phyloP scores from a whole-genome alignment of 2,797 vertebrate species.

The Macropodus opercularis region DNA sequence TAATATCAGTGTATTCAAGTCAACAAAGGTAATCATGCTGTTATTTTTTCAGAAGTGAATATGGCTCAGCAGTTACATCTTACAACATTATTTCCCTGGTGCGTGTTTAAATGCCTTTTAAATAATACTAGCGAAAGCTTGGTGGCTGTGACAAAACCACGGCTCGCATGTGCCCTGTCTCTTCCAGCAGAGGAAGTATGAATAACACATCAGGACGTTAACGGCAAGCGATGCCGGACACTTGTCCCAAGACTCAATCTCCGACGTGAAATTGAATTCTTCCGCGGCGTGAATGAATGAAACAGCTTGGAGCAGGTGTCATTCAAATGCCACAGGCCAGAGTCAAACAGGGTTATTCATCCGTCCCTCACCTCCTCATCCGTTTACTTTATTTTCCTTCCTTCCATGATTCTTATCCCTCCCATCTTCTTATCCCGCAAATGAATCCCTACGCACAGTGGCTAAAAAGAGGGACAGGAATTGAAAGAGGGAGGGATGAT shows the following conservation, averaged over 20 bases:
- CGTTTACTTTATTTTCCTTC: conserved; percentile 52
- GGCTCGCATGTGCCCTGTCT: conserved; percentile 53
- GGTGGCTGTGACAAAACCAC: conserved; percentile 49
- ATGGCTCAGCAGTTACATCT: conserved; percentile 50
- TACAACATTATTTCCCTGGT: conserved; percentile 60
- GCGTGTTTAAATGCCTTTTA: conserved; percentile 60
- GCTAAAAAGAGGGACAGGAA: conserved; percentile 50
- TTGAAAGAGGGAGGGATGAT: conserved; percentile 70
- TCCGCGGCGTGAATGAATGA: conserved; percentile 80
- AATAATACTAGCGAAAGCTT: conserved; percentile 50
- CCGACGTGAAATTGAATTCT: conserved; percentile 86
- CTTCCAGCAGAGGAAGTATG: conserved; percentile 71
- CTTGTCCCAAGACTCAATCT: conserved; percentile 67
- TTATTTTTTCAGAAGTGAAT: conserved; percentile 33
- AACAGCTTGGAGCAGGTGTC: conserved; percentile 54
- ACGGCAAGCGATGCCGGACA: conserved; percentile 74
- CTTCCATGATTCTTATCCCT: conserved; percentile 24
- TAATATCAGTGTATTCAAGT: conserved; percentile 56
- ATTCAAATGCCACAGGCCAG: conserved; percentile 46
- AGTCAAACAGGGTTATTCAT: conserved; percentile 61
- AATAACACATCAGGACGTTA: conserved; percentile 82
- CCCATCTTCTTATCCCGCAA: conserved; percentile 52
- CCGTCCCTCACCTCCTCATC: conserved; percentile 57
- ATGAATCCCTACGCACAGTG: conserved; percentile 70
- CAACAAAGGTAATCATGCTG: conserved; percentile 51